Evolutionary conservation across 2,888 invertebrate genomes (phyloP).

Genomic region (Campoplex capitator): DNA sequence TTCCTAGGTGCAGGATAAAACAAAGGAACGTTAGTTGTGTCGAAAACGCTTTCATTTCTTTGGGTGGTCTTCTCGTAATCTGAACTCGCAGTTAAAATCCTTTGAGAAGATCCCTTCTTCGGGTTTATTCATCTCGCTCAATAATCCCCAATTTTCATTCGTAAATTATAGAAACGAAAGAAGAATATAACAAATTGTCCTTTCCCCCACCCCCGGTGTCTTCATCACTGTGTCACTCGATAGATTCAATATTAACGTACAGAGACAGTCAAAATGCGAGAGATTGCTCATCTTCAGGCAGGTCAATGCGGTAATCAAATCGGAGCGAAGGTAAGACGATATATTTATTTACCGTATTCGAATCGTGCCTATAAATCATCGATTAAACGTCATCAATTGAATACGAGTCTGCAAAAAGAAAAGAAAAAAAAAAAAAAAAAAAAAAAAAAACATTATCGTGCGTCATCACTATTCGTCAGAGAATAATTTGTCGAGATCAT

Average conservation of each 20-base stretch:
- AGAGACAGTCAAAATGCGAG: conserved; percentile 85
- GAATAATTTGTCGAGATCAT: background rate
- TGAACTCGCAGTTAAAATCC: conserved; percentile 63
- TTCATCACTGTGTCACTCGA: conserved; percentile 36
- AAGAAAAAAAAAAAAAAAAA: background rate
- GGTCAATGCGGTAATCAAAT: conserved; percentile 89
- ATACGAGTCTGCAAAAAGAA: background rate
- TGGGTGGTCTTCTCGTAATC: conserved; percentile 67
- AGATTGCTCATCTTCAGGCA: conserved; percentile 88
- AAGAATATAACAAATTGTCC: conserved; percentile 8
- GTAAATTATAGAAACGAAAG: conserved; percentile 32
- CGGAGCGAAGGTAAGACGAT: conserved; percentile 86
- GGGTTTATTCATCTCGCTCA: conserved; percentile 56
- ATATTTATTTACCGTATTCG: background rate
- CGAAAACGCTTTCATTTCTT: conserved; percentile 64
- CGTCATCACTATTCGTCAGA: background rate
- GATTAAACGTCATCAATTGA: background rate
- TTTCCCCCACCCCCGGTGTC: background rate
- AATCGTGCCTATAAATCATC: background rate
- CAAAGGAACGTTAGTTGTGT: conserved; percentile 62
- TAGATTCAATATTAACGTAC: conserved; percentile 26
- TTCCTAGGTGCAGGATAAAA: conserved; percentile 65
- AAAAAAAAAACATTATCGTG: background rate
- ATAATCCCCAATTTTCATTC: conserved; percentile 41
- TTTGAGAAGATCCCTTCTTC: conserved; percentile 59